phyloP scores from a whole-genome alignment of 2,113 vertebrate genomes.

The Martes martes region DNA sequence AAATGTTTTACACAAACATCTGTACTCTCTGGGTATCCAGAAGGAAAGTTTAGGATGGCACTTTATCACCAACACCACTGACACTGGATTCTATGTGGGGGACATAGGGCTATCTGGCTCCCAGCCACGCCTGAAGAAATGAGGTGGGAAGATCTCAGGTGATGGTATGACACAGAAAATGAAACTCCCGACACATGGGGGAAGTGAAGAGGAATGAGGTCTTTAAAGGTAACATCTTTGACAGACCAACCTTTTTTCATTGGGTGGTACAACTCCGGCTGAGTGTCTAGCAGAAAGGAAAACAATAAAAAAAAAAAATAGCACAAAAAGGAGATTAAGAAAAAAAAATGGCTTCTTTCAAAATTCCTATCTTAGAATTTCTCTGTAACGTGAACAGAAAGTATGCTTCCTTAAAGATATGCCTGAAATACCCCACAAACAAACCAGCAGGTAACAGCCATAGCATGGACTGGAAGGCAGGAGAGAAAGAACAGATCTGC shows the following conservation, averaged over 20 bases:
- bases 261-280: conserved; percentile 95
- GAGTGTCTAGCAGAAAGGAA: conserved; percentile 92
- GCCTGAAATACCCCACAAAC: neutral
- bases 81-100: neutral
- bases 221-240: conserved; percentile 78
- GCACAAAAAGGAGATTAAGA: conserved; percentile 89
- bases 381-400: conserved; percentile 50
- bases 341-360: conserved; percentile 77
- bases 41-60: neutral
- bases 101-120: neutral
- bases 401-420: conserved; percentile 44
- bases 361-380: conserved; percentile 76
- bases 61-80: neutral
- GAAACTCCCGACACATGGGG: conserved; percentile 78
- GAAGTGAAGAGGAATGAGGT: conserved; percentile 72
- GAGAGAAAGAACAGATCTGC: neutral
- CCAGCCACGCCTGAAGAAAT: conserved; percentile 34
- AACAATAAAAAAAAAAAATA: conserved; percentile 86
- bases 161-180: conserved; percentile 78
- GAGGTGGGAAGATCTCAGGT: conserved; percentile 64
- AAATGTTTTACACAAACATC: neutral
- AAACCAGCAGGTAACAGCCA: neutral
- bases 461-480: neutral
- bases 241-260: conserved; percentile 99
- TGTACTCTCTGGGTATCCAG: neutral